A percentile compares a stretch with the other conserved stretches of the same genome.
Evolutionary conservation across 2,888 invertebrate genomes (phyloP).

Genomic region (Resseliella maxima): DNA sequence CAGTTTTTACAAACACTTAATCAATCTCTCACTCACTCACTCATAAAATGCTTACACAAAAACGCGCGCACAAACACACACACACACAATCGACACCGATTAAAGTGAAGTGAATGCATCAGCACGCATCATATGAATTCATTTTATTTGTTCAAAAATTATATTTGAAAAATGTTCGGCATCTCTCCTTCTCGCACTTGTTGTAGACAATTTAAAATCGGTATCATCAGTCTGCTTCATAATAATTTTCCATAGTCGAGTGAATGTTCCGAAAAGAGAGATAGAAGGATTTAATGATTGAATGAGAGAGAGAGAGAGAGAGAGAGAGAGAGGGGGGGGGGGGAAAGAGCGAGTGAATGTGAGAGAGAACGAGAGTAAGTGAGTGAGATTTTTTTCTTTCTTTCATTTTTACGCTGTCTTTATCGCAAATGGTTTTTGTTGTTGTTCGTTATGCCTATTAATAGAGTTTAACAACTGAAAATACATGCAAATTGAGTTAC

Average conservation of each 20-base stretch:
- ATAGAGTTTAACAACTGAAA: conserved; percentile 43
- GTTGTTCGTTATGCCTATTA: not conserved
- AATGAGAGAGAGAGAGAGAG: no score
- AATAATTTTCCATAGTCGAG: not conserved
- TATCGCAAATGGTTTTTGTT: conserved; percentile 28
- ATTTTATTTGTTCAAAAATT: conserved; percentile 37
- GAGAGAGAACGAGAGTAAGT: not conserved
- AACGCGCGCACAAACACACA: not conserved
- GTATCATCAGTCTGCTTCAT: not conserved
- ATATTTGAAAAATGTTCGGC: not conserved
- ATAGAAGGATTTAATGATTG: not conserved
- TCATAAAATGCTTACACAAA: not conserved
- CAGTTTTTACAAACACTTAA: not conserved
- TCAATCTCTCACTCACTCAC: not conserved
- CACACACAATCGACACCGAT: not conserved
- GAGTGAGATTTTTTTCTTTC: not conserved
- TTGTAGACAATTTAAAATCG: not conserved
- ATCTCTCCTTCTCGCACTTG: not conserved
- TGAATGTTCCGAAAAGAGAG: not conserved
- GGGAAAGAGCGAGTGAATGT: no score
- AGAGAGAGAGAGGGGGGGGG: no score
- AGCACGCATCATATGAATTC: conserved; percentile 45
- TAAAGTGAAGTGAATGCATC: conserved; percentile 28
- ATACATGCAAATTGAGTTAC: conserved; percentile 13
- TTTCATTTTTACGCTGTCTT: not conserved